Conservation (phyloP, 2,797 vertebrate species). For the Protonibea diacanthus region DNA sequence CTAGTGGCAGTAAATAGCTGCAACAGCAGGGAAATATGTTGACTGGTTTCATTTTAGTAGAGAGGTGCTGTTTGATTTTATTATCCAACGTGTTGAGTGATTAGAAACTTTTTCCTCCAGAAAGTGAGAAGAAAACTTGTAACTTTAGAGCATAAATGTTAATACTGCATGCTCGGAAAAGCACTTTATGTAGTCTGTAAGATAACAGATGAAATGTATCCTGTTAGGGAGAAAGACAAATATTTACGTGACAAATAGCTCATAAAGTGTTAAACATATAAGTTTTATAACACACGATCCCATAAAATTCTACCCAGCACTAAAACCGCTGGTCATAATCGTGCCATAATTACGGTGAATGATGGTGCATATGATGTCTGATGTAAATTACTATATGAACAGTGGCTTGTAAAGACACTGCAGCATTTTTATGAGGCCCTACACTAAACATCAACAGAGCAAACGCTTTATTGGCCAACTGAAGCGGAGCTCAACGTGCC, state of each 20-base stretch:
- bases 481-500: neutral
- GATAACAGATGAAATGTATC: slow-evolving; percentile 56
- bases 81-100: neutral
- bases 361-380: neutral
- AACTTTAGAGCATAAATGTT: neutral
- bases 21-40: neutral
- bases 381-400: neutral
- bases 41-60: neutral
- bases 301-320: neutral
- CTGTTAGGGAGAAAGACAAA: slow-evolving; percentile 16
- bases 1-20: slow-evolving; percentile 71
- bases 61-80: neutral
- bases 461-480: slow-evolving; percentile 4
- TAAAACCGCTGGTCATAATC: neutral
- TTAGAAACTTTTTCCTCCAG: neutral
- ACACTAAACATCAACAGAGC: neutral
- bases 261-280: slow-evolving; percentile 15
- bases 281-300: neutral
- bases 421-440: neutral
- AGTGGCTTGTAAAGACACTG: slow-evolving; percentile 1
- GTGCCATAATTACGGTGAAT: neutral
- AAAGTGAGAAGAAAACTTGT: neutral
- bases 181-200: neutral
- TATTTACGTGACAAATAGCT: slow-evolving; percentile 4
- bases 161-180: neutral